Base-by-base conservation (phyloP, 2,797 vertebrate genomes). In the Darevskia mixta region DNA sequence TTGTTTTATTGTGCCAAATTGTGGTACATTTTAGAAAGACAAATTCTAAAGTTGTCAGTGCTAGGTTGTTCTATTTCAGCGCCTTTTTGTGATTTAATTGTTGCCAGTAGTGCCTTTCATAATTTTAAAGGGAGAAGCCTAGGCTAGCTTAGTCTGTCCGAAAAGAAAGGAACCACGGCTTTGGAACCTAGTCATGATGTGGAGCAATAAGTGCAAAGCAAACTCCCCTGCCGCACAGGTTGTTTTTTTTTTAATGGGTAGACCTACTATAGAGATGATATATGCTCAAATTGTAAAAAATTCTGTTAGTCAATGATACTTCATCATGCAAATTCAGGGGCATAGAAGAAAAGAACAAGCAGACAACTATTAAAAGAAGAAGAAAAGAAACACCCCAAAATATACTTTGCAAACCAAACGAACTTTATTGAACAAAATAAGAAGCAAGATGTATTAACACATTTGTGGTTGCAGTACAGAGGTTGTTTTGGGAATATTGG, bases 71-170 rank as follows among this genome's bases (percentile, higher is more conserved):
- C 84, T 80, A 38, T 92, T 92, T 92, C 95, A 96, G 95, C 92
- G 80, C 97, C 96, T 97, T 96, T 96, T 96, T 98, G 96, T 97
- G 97, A 96, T 97, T 89, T 98, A 92, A 95, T 98, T 97, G 96
- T 97, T 98, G 98, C 99, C 98, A 97, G 98, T 98, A 98, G 98
- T 99, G 99, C 98, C 99, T 99, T 99, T 98, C 97, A 97, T 98
- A 96, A 97, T 98, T 97, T 98, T 81, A 75, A 97, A 97, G 98
- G 98, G 98, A 98, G 98, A 97, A 98, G 98, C 95, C 95, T 98
- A 97, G 97, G 93, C 84, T 96, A 98, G 97, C 2, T 66, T 96
- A 96, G 96, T 96, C 92, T 94, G 79, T 83, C 80, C 55, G 69
- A 82, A 87, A 69, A 90, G 84, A 83, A 82, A 86, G 1, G 75